Conservation (phyloP, 2,888 invertebrate genomes). For the Tenthredo livida region DNA sequence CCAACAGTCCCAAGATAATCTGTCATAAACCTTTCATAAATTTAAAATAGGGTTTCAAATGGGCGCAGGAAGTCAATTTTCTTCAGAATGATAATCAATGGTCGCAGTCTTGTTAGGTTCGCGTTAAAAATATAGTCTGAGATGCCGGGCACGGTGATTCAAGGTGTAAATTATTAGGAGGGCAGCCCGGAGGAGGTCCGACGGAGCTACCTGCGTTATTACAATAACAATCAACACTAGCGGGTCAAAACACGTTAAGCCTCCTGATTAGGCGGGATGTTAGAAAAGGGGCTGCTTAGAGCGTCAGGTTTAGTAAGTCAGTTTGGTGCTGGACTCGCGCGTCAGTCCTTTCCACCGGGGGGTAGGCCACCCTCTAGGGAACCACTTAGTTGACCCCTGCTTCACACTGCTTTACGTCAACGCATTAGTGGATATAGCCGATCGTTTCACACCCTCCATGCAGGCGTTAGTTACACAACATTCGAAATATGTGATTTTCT, state of each 20-base stretch:
- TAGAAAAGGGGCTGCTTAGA: slow-evolving; percentile 50
- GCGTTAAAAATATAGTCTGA: slow-evolving; percentile 46
- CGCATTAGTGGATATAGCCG: slow-evolving; percentile 65
- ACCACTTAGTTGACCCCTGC: slow-evolving; percentile 72
- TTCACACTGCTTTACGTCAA: slow-evolving; percentile 55
- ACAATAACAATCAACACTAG: slow-evolving; percentile 68
- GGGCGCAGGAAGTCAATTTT: neutral
- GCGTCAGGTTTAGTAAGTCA: slow-evolving; percentile 38
- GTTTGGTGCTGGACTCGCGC: slow-evolving; percentile 11
- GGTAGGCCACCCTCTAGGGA: slow-evolving; percentile 72
- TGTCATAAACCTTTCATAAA: neutral
- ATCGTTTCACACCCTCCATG: slow-evolving; percentile 67
- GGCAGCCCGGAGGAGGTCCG: slow-evolving; percentile 60
- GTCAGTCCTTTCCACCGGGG: slow-evolving; percentile 59
- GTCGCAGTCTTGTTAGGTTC: slow-evolving; percentile 38
- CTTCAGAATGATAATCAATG: slow-evolving; percentile 14
- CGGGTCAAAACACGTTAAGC: slow-evolving; percentile 59
- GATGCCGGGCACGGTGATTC: slow-evolving; percentile 46
- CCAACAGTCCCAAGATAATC: neutral
- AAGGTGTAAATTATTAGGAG: slow-evolving; percentile 67
- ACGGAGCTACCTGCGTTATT: slow-evolving; percentile 66
- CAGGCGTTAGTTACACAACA: neutral
- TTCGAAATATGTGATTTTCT: slow-evolving; percentile 21
- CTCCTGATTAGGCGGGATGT: slow-evolving; percentile 60
- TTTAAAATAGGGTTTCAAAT: neutral